Evolutionary conservation across 2,888 invertebrate genomes (phyloP), one percentile per base, ranked within the genome.

Genomic region (Endotricha flammealis): DNA sequence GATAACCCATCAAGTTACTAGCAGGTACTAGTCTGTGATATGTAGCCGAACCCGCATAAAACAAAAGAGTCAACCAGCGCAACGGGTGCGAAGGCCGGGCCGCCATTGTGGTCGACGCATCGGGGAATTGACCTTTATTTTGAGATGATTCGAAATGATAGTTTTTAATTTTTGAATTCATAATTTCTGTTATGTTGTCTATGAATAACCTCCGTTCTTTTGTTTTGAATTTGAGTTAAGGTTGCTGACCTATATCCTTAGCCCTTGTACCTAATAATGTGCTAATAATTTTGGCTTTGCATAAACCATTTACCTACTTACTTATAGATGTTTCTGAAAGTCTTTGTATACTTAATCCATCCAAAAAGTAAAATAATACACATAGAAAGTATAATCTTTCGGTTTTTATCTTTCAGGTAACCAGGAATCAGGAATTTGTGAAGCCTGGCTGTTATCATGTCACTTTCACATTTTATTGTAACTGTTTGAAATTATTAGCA

Each of bases 81-180:
- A 66, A 74, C 82, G 77, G 58, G 66, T 56, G 65, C 66, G 82
- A 85, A 85, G 85, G 85, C 80, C 83, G 74, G 57, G 16, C 72
- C 68, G 70, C 73, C 71, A 73, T 61, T 68, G 63, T 71, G 46
- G 48, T 53, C 62, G 50, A 54, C 64, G 55, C 46, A 46, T 52
- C 51, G 64, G 79, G 82, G 59, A 65, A 81, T 57, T 80, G 83
- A 81, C 80, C 79, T 78, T 78, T 67, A 39, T 38, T 44, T 50
- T 37, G 20, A 20, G 4, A 20, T 29, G 10, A 29, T 29, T 20
- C 20, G n/a, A 8, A 23, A 27, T 14, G 28, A 35, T 27, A 17
- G 40, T 29, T 38, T 42, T 42, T 39, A 38, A 40, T 38, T 29
- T 40, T 32, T 28, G 20, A 22, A 20, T 34, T 23, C 12, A 9